A percentile compares a stretch with the other conserved stretches of the same genome.
phyloP scores from a whole-genome alignment of 2,113 vertebrate species.

The Rhodinocichla rosea region DNA sequence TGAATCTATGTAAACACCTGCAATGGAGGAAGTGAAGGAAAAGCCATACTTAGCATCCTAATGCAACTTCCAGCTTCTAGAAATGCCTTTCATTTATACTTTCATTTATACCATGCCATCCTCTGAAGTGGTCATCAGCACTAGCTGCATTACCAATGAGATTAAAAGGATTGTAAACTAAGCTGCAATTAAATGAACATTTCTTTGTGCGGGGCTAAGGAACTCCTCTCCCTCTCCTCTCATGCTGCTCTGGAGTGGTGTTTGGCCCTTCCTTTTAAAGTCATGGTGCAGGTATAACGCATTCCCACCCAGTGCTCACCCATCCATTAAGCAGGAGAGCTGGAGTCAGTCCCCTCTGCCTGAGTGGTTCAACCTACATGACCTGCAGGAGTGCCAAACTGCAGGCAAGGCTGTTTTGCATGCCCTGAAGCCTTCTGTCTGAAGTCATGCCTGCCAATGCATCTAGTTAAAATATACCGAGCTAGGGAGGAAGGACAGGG shows the following conservation, averaged over 20 bases:
- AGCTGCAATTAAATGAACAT: slow-evolving; percentile 12
- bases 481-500: background rate
- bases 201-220: background rate
- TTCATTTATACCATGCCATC: too few species aligned
- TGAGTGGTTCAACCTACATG: background rate
- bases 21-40: background rate
- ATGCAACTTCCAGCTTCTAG: background rate
- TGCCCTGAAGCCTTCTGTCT: background rate
- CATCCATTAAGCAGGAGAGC: background rate
- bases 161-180: background rate
- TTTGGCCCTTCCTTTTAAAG: background rate
- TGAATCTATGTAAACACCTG: background rate
- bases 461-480: background rate
- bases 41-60: background rate
- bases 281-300: background rate
- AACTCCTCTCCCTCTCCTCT: background rate
- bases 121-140: background rate
- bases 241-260: background rate
- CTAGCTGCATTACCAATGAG: background rate
- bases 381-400: background rate
- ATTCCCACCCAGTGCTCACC: background rate
- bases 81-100: background rate
- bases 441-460: background rate
- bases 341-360: background rate
- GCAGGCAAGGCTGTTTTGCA: background rate